Evolutionary conservation across 1,140 invertebrate genomes (phyloP).

Genomic region (Cydia pomonella): DNA sequence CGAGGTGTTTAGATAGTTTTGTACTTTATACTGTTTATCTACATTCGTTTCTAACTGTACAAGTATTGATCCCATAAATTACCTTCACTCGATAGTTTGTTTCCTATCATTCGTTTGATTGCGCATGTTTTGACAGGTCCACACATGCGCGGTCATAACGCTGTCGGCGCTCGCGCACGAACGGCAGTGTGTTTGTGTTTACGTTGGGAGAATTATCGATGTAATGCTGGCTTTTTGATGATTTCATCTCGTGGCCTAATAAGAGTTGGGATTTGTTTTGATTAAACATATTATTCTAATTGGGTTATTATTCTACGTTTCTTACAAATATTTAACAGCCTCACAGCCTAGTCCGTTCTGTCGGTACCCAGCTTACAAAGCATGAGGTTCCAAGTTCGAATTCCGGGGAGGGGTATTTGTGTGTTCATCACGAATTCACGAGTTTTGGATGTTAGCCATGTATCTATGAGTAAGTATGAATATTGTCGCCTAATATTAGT

Average conservation of each 20-base stretch:
- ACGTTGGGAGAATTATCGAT: not conserved
- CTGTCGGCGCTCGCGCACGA: conserved; percentile 51
- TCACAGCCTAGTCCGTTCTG: no score
- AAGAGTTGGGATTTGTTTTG: not conserved
- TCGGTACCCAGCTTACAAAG: no score
- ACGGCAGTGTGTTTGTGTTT: not conserved
- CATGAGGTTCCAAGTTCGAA: no score
- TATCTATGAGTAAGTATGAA: no score
- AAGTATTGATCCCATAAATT: not conserved
- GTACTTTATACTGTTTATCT: no score
- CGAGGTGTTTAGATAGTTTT: no score
- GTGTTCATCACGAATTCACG: no score
- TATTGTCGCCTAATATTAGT: no score
- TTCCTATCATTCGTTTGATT: conserved; percentile 69
- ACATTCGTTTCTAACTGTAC: not conserved
- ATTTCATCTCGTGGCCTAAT: conserved; percentile 13
- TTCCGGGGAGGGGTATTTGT: no score
- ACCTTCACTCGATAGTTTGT: conserved; percentile 51
- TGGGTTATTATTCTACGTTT: not conserved
- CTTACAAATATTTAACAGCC: no score
- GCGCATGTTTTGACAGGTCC: conserved; percentile 71
- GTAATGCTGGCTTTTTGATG: conserved; percentile 10
- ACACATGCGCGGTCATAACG: conserved; percentile 53
- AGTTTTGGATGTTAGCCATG: no score
- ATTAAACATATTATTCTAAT: not conserved